Percentiles rank a stretch among this genome's conserved stretches.
phyloP scores from a whole-genome alignment of 2,888 invertebrate genomes.

The Empis stercorea region DNA sequence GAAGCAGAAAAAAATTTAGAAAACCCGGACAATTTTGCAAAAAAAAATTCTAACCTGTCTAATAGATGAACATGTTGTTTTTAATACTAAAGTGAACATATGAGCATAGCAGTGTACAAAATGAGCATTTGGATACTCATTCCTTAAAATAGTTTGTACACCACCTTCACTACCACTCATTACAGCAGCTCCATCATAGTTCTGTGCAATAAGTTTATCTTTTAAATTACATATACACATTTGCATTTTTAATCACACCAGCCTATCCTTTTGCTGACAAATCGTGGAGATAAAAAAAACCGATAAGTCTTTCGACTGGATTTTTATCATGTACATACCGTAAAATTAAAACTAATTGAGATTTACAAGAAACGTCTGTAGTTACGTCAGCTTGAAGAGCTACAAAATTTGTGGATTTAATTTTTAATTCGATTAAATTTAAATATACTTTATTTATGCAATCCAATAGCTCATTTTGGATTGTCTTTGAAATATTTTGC shows the following conservation, averaged over 20 bases:
- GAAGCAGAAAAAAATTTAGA: background rate
- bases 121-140: background rate
- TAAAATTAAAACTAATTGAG: background rate
- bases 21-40: background rate
- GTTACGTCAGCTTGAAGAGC: background rate
- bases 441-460: background rate
- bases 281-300: background rate
- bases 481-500: background rate
- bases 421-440: background rate
- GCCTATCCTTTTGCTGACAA: background rate
- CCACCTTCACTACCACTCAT: background rate
- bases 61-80: background rate
- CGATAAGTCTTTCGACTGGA: background rate
- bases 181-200: background rate
- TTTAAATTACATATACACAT: background rate
- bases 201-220: background rate
- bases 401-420: background rate
- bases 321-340: background rate
- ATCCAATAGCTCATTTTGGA: constrained; percentile 1
- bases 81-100: background rate
- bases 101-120: background rate
- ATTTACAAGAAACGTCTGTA: background rate
- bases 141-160: background rate
- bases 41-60: background rate
- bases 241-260: background rate